Evolutionary conservation across 2,113 vertebrate genomes (phyloP).

Genomic region (Mola mola): DNA sequence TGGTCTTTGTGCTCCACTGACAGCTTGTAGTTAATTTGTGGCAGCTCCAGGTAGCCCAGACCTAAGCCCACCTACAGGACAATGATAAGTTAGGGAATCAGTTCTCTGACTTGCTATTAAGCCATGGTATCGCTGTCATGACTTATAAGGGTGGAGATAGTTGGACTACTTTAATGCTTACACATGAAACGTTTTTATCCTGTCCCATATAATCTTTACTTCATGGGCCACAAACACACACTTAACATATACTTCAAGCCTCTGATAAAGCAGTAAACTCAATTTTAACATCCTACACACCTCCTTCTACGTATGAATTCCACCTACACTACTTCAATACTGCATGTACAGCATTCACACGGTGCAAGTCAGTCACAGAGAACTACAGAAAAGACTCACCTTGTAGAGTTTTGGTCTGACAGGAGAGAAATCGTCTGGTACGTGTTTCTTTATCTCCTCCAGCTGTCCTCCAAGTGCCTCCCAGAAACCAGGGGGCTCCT

Average conservation of each 20-base stretch:
- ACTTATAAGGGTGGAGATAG: too few species aligned
- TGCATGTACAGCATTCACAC: background rate
- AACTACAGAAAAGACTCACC: slow-evolving; percentile 70
- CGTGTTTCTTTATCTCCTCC: slow-evolving; percentile 89
- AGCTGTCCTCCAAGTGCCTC: slow-evolving; percentile 90
- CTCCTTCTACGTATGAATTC: background rate
- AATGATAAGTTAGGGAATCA: background rate
- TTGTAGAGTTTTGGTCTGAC: slow-evolving; percentile 95
- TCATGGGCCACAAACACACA: background rate
- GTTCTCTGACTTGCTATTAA: background rate
- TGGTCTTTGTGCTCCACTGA: slow-evolving; percentile 93
- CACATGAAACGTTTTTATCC: too few species aligned
- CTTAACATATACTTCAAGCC: background rate
- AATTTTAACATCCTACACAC: background rate
- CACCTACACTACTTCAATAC: background rate
- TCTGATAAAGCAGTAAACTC: slow-evolving; percentile 2
- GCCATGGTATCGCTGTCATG: too few species aligned
- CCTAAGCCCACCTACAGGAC: slow-evolving; percentile 90
- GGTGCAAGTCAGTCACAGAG: background rate
- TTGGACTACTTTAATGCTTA: too few species aligned
- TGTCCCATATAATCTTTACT: too few species aligned
- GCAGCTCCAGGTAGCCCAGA: slow-evolving; percentile 95
- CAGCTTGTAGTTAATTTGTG: slow-evolving; percentile 98
- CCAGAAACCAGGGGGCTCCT: slow-evolving; percentile 93
- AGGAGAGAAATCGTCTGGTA: slow-evolving; percentile 90